These are phyloP conservation scores for Anodontia alba DNA, from an alignment of 2,888 invertebrate genomes.

Conservation along the genomic window DNA sequence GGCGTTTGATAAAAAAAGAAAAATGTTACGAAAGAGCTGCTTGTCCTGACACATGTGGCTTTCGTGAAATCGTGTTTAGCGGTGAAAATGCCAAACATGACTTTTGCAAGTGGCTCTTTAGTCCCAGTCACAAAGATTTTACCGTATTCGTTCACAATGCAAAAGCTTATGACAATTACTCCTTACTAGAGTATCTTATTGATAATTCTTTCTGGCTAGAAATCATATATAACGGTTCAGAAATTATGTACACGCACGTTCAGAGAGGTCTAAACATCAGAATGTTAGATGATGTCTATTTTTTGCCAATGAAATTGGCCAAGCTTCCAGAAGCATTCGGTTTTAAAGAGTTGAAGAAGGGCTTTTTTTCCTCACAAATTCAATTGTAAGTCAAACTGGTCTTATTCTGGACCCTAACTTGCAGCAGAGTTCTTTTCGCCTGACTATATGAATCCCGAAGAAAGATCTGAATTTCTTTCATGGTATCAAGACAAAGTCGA, in stretches of 20 bases:
- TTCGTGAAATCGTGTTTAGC: constrained; percentile 45
- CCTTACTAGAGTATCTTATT: constrained; percentile 48
- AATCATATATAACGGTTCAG: constrained; percentile 39
- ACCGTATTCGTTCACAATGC: constrained; percentile 10
- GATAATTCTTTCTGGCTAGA: constrained; percentile 37
- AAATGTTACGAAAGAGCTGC: not conserved
- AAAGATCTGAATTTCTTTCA: not conserved
- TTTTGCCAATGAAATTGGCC: constrained; percentile 43
- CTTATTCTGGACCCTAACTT: constrained; percentile 36
- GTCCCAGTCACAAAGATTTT: constrained; percentile 12
- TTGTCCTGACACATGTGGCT: constrained; percentile 35
- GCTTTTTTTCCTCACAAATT: constrained; percentile 52
- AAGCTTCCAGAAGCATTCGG: constrained; percentile 47
- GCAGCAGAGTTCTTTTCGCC: not conserved
- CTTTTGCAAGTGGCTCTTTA: constrained; percentile 34
- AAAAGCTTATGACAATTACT: constrained; percentile 49
- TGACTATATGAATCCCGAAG: not conserved
- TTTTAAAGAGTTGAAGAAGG: constrained; percentile 36
- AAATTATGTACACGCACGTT: constrained; percentile 45
- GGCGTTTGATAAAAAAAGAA: not conserved
- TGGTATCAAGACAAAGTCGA: not conserved
- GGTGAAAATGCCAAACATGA: constrained; percentile 27
- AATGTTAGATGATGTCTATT: constrained; percentile 41
- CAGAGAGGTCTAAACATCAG: constrained; percentile 31
- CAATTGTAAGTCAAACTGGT: constrained; percentile 29